These are phyloP conservation scores for Crioceris asparagi DNA, from an alignment of 2,888 invertebrate genomes.

Conservation along the genomic window DNA sequence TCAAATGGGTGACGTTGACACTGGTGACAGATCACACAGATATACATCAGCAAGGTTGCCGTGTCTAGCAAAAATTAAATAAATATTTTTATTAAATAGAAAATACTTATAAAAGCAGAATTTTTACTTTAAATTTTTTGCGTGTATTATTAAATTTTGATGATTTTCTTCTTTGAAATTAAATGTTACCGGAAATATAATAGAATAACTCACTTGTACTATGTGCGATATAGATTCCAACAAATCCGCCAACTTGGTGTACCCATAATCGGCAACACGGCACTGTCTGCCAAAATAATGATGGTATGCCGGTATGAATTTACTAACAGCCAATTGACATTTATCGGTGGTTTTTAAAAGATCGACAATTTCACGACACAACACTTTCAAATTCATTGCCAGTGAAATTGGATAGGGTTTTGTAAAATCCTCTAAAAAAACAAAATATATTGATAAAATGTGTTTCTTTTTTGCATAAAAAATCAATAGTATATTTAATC, in stretches of 20 bases:
- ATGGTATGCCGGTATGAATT: constrained; percentile 91
- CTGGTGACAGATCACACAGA: too few species aligned
- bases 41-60: too few species aligned
- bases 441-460: constrained; percentile 3
- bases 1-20: too few species aligned
- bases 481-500: neutral
- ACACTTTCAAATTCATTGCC: constrained; percentile 62
- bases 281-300: constrained; percentile 94
- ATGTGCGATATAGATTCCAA: constrained; percentile 80
- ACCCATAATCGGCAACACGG: constrained; percentile 93
- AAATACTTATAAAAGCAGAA: too few species aligned
- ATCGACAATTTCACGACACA: constrained; percentile 81
- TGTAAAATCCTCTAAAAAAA: constrained; percentile 24
- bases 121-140: neutral
- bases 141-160: neutral
- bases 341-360: constrained; percentile 70
- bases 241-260: constrained; percentile 81
- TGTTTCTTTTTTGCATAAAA: too few species aligned
- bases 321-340: constrained; percentile 71
- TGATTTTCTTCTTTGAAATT: neutral
- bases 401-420: constrained; percentile 55
- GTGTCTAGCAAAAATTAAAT: too few species aligned
- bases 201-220: constrained; percentile 53
- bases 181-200: neutral
- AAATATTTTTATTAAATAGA: too few species aligned